These are phyloP conservation scores for Stichopus horrens DNA, from an alignment of 53 echinoderm and acorn worm species.

Conservation along the genomic window DNA sequence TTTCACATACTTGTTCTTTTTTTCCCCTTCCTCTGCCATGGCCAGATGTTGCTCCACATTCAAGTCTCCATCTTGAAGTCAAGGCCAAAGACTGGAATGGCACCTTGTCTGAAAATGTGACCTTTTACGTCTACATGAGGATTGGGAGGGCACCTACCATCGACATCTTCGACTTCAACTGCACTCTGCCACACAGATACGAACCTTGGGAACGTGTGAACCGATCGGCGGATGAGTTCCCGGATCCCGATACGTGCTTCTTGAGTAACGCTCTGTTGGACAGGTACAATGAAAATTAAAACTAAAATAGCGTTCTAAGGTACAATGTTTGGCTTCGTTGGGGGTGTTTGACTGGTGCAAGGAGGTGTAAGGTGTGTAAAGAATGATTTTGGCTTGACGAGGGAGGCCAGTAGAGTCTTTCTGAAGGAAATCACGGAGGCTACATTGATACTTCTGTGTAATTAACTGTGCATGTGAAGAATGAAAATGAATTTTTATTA, in stretches of 20 bases:
- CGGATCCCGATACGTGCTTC: slow-evolving; percentile 78
- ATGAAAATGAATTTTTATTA: too few relatives aligned
- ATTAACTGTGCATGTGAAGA: too few relatives aligned
- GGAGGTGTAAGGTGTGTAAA: too few relatives aligned
- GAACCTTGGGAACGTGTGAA: slow-evolving; percentile 59
- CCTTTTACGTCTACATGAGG: slow-evolving; percentile 66
- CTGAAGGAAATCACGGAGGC: too few relatives aligned
- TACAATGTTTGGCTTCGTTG: too few relatives aligned
- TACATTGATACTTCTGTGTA: too few relatives aligned
- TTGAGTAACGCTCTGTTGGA: slow-evolving; percentile 70
- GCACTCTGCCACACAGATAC: slow-evolving; percentile 69
- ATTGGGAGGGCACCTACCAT: slow-evolving; percentile 77
- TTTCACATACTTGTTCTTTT: not conserved
- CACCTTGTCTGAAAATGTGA: slow-evolving; percentile 75
- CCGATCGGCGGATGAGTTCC: slow-evolving; percentile 56
- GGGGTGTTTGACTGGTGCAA: too few relatives aligned
- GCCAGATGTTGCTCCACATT: slow-evolving; percentile 2
- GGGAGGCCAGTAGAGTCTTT: too few relatives aligned
- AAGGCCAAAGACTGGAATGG: slow-evolving; percentile 61
- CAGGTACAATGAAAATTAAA: slow-evolving; percentile 52
- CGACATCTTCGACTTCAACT: slow-evolving; percentile 83
- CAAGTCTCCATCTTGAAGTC: slow-evolving; percentile 70
- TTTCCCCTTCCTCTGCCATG: not conserved
- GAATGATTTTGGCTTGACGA: too few relatives aligned
- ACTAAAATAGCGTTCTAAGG: too few relatives aligned